Percentiles rank a stretch among this genome's conserved stretches.
Evolutionary conservation across 2,888 invertebrate genomes (phyloP).

Genomic region (Lepas anatifera): DNA sequence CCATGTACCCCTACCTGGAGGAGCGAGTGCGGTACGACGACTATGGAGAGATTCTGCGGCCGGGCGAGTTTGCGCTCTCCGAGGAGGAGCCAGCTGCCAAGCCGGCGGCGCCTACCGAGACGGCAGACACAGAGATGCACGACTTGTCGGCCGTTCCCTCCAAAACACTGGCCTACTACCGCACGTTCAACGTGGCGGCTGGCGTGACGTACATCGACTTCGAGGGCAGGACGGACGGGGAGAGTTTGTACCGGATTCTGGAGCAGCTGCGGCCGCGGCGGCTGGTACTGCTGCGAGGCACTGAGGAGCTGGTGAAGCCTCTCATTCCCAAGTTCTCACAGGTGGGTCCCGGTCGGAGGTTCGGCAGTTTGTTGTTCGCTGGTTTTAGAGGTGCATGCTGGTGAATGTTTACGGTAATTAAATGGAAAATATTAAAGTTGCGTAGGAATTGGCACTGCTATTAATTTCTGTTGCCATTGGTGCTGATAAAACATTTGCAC

Average conservation of each 20-base stretch:
- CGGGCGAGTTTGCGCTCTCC: slow-evolving; percentile 47
- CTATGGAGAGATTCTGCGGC: slow-evolving; percentile 83
- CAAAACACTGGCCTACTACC: slow-evolving; percentile 65
- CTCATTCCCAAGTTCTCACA: not conserved
- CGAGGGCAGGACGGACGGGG: slow-evolving; percentile 64
- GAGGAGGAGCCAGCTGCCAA: slow-evolving; percentile 69
- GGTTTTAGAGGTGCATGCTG: no score
- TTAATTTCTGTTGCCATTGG: no score
- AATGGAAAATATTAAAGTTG: no score
- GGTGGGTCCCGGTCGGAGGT: not conserved
- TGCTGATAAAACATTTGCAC: no score
- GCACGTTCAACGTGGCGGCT: slow-evolving; percentile 66
- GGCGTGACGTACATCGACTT: slow-evolving; percentile 91
- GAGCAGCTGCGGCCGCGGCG: slow-evolving; percentile 62
- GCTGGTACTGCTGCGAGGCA: slow-evolving; percentile 64
- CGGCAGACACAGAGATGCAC: slow-evolving; percentile 24
- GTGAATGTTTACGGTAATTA: no score
- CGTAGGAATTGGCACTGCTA: no score
- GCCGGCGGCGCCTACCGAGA: slow-evolving; percentile 64
- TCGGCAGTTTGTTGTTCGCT: not conserved
- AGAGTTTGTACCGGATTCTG: slow-evolving; percentile 56
- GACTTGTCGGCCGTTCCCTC: slow-evolving; percentile 67
- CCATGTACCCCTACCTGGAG: slow-evolving; percentile 92
- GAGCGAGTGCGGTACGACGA: slow-evolving; percentile 83
- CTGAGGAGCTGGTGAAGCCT: slow-evolving; percentile 41